Conservation (phyloP, 2,888 invertebrate species). For the Polietes domitor region DNA sequence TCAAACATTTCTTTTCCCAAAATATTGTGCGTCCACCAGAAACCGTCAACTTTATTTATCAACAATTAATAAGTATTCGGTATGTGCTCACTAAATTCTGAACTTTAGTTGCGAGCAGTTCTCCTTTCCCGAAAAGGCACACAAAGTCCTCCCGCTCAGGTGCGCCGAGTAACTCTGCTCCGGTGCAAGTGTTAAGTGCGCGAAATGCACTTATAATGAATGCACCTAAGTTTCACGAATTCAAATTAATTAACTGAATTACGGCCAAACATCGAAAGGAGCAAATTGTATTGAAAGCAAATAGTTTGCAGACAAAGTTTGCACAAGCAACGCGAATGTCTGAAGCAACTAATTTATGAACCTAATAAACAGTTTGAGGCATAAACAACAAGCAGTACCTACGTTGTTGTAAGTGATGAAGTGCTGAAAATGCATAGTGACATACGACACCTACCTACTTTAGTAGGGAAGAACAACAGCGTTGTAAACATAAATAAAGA, state of each 20-base stretch:
- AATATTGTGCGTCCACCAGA: neutral
- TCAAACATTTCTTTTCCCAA: neutral
- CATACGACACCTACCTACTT: neutral
- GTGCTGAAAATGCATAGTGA: neutral
- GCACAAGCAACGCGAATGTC: conserved; percentile 22
- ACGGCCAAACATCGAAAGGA: conserved; percentile 59
- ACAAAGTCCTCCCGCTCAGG: neutral
- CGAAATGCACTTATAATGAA: conserved; percentile 13
- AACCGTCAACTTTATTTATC: neutral
- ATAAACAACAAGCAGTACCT: too few relatives aligned
- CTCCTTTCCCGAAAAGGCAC: neutral
- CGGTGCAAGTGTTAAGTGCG: neutral
- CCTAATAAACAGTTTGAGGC: conserved; percentile 59
- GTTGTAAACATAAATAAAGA: too few relatives aligned
- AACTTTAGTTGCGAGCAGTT: conserved; percentile 10
- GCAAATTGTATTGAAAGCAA: conserved; percentile 61
- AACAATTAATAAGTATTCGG: conserved; percentile 18
- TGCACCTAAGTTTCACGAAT: conserved; percentile 56
- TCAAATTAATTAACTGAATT: conserved; percentile 67
- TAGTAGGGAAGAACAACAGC: too few relatives aligned
- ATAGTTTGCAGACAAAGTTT: conserved; percentile 50
- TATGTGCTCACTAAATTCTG: conserved; percentile 4
- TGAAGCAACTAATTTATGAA: conserved; percentile 42
- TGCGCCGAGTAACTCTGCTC: neutral
- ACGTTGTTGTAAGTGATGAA: conserved; percentile 56